These are phyloP conservation scores for Orchestes rusci DNA, from an alignment of 2,888 invertebrate species.

Conservation along the genomic window DNA sequence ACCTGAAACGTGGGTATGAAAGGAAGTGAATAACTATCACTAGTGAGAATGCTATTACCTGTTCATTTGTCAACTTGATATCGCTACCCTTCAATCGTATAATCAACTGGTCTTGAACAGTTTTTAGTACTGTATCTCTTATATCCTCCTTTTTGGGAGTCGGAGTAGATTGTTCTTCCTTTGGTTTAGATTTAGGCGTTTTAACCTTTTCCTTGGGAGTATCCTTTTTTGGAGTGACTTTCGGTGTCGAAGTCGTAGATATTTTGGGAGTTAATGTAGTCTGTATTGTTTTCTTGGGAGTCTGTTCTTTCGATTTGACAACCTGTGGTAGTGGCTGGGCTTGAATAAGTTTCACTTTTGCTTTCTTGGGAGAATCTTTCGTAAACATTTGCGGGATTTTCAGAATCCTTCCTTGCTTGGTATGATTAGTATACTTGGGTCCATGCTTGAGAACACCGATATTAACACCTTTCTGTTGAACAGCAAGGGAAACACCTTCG, in stretches of 20 bases:
- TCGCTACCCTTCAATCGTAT: conserved; percentile 51
- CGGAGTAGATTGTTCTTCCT: conserved; percentile 28
- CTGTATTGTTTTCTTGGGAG: conserved; percentile 16
- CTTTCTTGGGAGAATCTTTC: conserved; percentile 34
- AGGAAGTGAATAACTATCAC: too few relatives aligned
- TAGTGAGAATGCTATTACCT: too few relatives aligned
- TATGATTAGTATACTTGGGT: conserved; percentile 32
- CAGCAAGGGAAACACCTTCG: conserved; percentile 39
- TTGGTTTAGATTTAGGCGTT: conserved; percentile 13
- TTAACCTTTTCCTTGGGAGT: conserved; percentile 11
- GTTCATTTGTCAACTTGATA: conserved; percentile 42
- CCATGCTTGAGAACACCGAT: conserved; percentile 39
- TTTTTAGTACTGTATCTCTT: conserved; percentile 75
- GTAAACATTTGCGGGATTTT: conserved; percentile 19
- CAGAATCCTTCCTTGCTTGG: conserved; percentile 5
- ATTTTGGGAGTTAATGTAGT: conserved; percentile 16
- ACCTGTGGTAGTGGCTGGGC: conserved; percentile 30
- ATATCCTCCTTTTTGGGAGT: conserved; percentile 53
- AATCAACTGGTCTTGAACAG: conserved; percentile 56
- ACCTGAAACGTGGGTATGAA: conserved; percentile 28
- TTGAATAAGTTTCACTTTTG: conserved; percentile 40
- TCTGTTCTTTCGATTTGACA: conserved; percentile 8
- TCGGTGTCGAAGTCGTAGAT: conserved; percentile 20
- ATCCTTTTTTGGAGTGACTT: conserved; percentile 21
- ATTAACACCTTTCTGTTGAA: conserved; percentile 39